Base-by-base conservation (phyloP, 2,113 vertebrate species). In the Phyllopteryx taeniolatus region DNA sequence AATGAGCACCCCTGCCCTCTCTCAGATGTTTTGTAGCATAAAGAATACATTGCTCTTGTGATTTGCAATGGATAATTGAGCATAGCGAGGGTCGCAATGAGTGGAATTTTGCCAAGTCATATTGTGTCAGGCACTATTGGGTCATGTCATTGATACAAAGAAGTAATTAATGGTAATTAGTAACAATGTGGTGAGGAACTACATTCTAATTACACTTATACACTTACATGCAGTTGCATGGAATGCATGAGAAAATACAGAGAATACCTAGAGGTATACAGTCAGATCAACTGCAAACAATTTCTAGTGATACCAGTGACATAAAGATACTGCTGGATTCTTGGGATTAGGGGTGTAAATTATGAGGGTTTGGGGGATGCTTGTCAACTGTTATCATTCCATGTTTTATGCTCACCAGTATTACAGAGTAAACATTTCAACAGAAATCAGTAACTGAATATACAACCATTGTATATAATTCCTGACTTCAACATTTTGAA, bases 51-150 rank as follows among this genome's bases (percentile, higher is more conserved):
- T 89, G 88, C 89, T 87, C 79, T 74, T 69, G 85, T 87, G 74
- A 91, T 90, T 88, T 85, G 72, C 73, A 63, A 89, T 91, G 88
- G 90, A 84, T 93, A 88, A 87, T 85, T 91, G 87, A 92, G 71
- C 89, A 84, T 72, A 76, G 87, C 85, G 85, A 82, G 90, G 90
- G 83, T 90, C 85, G 76, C 83, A 82, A 80, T 61, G 59, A 86
- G 80, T 91, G 86, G 87, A 94, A 93, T 94, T 78, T 91, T 87
- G 86, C 85, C 83, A 87, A 82, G 84, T 89, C 88, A 85, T 79
- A 79, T 78, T 73, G 68, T 85, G 75, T 81, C 79, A 65, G 71
- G 6, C 59, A 19, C 47, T n/a, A 39, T 75, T 77, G 57, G 68
- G 43, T 71, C 42, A 4, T 70, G 72, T 22, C 62, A 71, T 46